phyloP scores from a whole-genome alignment of 2,888 invertebrate species.

The Ptilodon capucinus region DNA sequence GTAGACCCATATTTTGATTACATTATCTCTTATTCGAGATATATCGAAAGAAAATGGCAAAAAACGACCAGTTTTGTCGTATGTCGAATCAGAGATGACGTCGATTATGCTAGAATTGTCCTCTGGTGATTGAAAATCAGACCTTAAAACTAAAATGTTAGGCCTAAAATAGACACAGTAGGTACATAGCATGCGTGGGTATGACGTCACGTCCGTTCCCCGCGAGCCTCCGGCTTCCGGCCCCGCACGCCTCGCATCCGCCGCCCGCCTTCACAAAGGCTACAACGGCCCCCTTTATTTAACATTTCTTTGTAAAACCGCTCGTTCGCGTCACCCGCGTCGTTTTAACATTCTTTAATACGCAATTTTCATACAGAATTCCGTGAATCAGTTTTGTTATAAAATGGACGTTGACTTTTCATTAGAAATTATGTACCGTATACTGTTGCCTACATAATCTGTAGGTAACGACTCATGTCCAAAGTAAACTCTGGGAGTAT shows the following conservation, averaged over 20 bases:
- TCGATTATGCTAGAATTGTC: too few species aligned
- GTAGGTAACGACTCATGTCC: too few species aligned
- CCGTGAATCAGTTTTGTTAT: neutral
- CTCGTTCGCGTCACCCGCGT: neutral
- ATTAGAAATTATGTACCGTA: neutral
- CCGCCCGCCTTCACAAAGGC: constrained; percentile 11
- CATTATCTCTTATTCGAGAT: too few species aligned
- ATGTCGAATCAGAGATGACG: too few species aligned
- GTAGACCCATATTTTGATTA: too few species aligned
- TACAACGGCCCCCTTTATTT: constrained; percentile 4
- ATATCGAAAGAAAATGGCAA: too few species aligned
- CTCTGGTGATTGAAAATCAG: too few species aligned
- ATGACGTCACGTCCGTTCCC: constrained; percentile 18
- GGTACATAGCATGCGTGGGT: constrained; percentile 5
- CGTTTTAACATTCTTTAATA: neutral
- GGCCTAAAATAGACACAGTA: constrained; percentile 12
- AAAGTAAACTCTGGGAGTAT: too few species aligned
- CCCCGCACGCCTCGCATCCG: constrained; percentile 6
- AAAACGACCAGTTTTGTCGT: too few species aligned
- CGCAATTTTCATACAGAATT: neutral
- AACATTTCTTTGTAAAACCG: constrained; percentile 6
- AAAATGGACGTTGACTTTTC: neutral
- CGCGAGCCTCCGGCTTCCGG: constrained; percentile 16
- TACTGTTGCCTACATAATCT: too few species aligned
- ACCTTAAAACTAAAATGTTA: constrained; percentile 4